Percentiles rank a stretch among this genome's conserved stretches.
These are phyloP conservation scores for Enteromius unitaeniatus DNA, from an alignment of 2,797 vertebrate species.

Conservation along the genomic window DNA sequence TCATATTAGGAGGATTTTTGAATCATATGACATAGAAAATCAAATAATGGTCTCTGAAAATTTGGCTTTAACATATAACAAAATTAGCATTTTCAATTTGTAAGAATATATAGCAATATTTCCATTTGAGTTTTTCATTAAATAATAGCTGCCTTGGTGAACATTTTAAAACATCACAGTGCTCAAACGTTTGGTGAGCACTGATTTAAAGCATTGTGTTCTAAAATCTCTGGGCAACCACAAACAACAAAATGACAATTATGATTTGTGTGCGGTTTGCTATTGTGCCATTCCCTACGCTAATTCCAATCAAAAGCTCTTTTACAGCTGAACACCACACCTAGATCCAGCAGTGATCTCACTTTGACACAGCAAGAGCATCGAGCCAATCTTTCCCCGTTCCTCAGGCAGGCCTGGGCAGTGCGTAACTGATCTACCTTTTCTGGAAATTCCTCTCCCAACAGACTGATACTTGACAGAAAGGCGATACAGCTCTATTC, in stretches of 20 bases:
- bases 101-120: constrained; percentile 1
- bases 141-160: background rate
- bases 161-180: background rate
- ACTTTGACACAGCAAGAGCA: constrained; percentile 26
- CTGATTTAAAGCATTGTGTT: background rate
- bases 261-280: background rate
- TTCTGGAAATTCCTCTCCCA: constrained; percentile 46
- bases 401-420: constrained; percentile 55
- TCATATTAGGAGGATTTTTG: background rate
- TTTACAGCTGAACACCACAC: constrained; percentile 30
- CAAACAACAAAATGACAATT: constrained; percentile 13
- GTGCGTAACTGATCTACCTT: constrained; percentile 15
- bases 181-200: background rate
- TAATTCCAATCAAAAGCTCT: constrained; percentile 27
- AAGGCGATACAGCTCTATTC: constrained; percentile 34
- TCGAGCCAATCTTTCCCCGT: constrained; percentile 16
- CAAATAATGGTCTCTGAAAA: background rate
- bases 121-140: background rate
- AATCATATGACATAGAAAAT: background rate
- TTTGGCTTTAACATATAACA: background rate
- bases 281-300: constrained; percentile 19
- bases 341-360: constrained; percentile 38
- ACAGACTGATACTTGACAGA: constrained; percentile 50
- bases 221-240: background rate
- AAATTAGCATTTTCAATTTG: background rate